phyloP scores from a whole-genome alignment of 53 echinoderm and acorn worm genomes.

The Temnopleurus reevesii region DNA sequence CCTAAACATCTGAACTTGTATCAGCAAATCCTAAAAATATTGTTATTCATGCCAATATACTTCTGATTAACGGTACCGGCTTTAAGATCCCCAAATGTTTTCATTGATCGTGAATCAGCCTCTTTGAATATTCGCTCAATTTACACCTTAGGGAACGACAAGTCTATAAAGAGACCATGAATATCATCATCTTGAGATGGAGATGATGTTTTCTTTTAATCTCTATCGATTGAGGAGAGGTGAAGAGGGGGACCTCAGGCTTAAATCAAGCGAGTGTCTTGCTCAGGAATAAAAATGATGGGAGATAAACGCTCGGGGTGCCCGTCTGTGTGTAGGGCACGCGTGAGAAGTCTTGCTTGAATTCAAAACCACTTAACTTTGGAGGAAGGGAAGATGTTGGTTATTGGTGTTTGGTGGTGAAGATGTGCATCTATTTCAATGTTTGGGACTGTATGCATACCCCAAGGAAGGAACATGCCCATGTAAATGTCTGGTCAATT shows the following conservation, averaged over 20 bases:
- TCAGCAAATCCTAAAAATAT: too few relatives aligned
- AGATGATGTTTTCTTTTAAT: slow-evolving; percentile 48
- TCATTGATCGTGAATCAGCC: neutral
- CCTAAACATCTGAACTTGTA: too few relatives aligned
- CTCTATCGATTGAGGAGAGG: slow-evolving; percentile 37
- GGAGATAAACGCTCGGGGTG: neutral
- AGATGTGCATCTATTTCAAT: slow-evolving; percentile 14
- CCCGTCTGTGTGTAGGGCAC: neutral
- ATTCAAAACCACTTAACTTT: slow-evolving; percentile 29
- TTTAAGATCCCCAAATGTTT: neutral
- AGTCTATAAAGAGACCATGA: slow-evolving; percentile 21
- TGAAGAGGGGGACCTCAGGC: slow-evolving; percentile 9
- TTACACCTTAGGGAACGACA: neutral
- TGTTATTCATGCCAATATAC: slow-evolving; percentile 15
- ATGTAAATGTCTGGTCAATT: slow-evolving; percentile 15
- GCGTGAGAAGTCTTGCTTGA: slow-evolving; percentile 20
- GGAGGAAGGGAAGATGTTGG: neutral
- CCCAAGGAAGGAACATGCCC: neutral
- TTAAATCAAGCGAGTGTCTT: neutral
- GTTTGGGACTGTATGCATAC: slow-evolving; percentile 17
- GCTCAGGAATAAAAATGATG: neutral
- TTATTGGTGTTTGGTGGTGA: neutral
- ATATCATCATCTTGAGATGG: slow-evolving; percentile 4
- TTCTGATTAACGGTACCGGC: neutral
- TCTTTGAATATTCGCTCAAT: neutral